These are phyloP conservation scores for Drosophila busckii DNA, from an alignment of 1,140 invertebrate genomes.

Conservation along the genomic window DNA sequence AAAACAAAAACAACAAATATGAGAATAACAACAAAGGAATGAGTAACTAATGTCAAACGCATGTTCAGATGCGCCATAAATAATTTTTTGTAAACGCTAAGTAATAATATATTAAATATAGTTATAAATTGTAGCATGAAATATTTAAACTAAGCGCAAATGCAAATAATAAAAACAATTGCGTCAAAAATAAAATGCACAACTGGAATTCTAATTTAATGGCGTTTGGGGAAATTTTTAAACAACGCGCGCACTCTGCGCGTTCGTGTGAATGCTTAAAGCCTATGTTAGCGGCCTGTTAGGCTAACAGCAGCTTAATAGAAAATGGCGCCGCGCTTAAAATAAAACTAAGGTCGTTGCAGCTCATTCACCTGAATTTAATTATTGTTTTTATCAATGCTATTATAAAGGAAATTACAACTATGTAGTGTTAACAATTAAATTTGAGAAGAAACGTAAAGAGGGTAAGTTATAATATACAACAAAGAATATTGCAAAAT, in stretches of 20 bases:
- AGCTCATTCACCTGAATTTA: conserved; percentile 24
- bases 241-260: not conserved
- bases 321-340: not conserved
- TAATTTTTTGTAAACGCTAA: conserved; percentile 63
- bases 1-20: conserved; percentile 23
- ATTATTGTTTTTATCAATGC: conserved; percentile 14
- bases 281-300: not conserved
- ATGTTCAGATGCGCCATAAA: conserved; percentile 43
- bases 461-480: conserved; percentile 23
- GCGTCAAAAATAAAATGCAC: conserved; percentile 13
- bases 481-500: conserved; percentile 19
- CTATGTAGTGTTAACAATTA: conserved; percentile 8
- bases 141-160: conserved; percentile 53
- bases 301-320: not conserved
- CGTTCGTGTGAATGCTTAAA: not conserved
- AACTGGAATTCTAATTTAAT: not conserved
- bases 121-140: conserved; percentile 68
- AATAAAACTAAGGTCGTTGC: not conserved
- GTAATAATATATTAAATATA: conserved; percentile 39
- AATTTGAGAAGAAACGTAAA: not conserved
- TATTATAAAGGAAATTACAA: conserved; percentile 20
- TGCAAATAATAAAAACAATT: conserved; percentile 40
- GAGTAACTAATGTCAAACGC: conserved; percentile 11
- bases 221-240: not conserved
- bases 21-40: conserved; percentile 18